These are phyloP conservation scores for cattle (Bos taurus) DNA, from an alignment of 2,113 vertebrate species.

Conservation along the genomic window ARS-UCD2.0 NC_037338.1:53270001-53270500, in stretches of 20 bases:
- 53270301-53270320: neutral
- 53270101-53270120: neutral
- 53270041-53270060: neutral
- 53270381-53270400: fast-evolving
- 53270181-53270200: neutral
- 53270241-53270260: neutral
- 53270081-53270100: neutral
- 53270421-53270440: neutral
- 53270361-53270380: neutral
- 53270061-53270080: neutral
- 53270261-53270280: neutral
- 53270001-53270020: neutral
- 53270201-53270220: neutral
- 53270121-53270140: neutral
- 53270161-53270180: neutral
- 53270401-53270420: neutral
- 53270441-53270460: neutral
- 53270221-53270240: neutral
- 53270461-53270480: neutral
- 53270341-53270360: neutral
- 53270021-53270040: neutral
- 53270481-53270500: neutral
- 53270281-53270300: neutral
- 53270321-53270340: neutral
- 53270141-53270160: neutral